These are phyloP conservation scores for Sebastes variabilis DNA, from an alignment of 2,797 vertebrate species.

Conservation along the genomic window DNA sequence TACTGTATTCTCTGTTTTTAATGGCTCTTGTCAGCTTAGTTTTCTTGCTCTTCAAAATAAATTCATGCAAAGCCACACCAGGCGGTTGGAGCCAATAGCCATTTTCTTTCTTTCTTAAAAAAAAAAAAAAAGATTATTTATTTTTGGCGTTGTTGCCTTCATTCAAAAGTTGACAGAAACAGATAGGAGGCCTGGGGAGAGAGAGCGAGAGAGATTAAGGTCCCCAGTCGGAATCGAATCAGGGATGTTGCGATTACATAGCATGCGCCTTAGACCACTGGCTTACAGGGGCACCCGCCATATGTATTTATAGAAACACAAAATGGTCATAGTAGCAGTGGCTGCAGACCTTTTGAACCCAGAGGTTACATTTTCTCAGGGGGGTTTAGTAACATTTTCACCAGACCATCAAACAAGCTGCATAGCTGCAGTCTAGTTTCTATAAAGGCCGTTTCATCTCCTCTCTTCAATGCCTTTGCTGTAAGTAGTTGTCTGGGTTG, in stretches of 20 bases:
- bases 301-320: neutral
- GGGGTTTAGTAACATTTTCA: neutral
- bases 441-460: neutral
- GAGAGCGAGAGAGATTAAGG: neutral
- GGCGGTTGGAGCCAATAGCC: neutral
- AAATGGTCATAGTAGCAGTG: neutral
- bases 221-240: neutral
- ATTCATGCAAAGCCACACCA: slow-evolving; percentile 2
- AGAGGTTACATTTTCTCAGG: neutral
- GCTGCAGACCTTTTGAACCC: neutral
- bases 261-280: neutral
- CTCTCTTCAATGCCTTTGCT: neutral
- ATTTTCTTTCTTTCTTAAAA: too few relatives aligned
- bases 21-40: slow-evolving; percentile 8
- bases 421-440: slow-evolving; percentile 11
- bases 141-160: neutral
- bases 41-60: slow-evolving; percentile 17
- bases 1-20: slow-evolving; percentile 28
- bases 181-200: neutral
- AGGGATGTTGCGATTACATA: neutral
- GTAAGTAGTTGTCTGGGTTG: neutral
- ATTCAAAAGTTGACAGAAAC: neutral
- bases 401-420: slow-evolving; percentile 2
- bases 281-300: neutral
- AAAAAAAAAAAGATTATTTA: too few relatives aligned